Percentiles rank a stretch among this genome's conserved stretches.
Evolutionary conservation across 2,113 vertebrate species (phyloP).

Genomic region (Gnathonemus echidnorhynchus): DNA sequence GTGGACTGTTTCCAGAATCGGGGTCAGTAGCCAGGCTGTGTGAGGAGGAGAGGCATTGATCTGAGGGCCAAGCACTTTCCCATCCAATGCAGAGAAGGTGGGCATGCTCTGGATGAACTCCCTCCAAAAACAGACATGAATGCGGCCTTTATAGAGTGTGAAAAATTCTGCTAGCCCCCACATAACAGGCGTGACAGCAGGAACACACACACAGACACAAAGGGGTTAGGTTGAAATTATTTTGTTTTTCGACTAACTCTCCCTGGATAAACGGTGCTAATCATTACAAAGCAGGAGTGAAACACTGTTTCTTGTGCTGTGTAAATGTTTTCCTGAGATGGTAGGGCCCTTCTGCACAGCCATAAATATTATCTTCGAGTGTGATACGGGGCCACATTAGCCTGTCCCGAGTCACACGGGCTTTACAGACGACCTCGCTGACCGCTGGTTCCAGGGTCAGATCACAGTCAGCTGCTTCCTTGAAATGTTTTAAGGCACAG

Average conservation of each 20-base stretch:
- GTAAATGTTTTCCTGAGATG: neutral
- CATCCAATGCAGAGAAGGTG: neutral
- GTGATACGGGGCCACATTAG: neutral
- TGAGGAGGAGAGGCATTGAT: neutral
- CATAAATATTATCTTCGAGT: neutral
- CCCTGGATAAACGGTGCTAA: neutral
- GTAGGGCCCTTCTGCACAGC: neutral
- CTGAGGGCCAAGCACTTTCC: neutral
- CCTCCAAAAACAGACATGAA: neutral
- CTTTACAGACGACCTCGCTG: neutral
- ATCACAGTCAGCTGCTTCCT: neutral
- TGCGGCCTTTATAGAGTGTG: neutral
- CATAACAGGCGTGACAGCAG: neutral
- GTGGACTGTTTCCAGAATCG: neutral
- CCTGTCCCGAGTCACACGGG: neutral
- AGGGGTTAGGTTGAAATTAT: neutral
- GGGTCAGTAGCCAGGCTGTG: neutral
- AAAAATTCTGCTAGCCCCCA: neutral
- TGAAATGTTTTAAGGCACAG: neutral
- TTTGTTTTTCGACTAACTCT: neutral
- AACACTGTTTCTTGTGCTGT: neutral
- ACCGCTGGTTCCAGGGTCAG: neutral
- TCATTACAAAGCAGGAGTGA: neutral
- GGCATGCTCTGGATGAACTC: neutral
- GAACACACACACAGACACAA: neutral